Conservation (phyloP, 2,888 invertebrate species). For the Phaedon cochleariae region DNA sequence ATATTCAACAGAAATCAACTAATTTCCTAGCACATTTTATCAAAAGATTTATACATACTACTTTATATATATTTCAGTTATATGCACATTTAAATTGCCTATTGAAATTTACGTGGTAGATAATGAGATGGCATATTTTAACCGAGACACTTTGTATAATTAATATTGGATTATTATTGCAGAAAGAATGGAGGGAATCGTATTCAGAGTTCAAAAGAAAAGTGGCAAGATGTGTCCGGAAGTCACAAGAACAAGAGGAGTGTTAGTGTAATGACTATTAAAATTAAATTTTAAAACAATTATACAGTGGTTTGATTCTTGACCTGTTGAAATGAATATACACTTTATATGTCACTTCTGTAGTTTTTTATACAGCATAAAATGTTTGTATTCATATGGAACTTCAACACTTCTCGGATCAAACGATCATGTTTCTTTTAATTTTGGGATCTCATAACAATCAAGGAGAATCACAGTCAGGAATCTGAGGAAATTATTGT, state of each 20-base stretch:
- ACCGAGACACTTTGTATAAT: no score
- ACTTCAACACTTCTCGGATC: constrained; percentile 45
- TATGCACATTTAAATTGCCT: no score
- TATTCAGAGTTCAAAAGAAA: constrained; percentile 97
- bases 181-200: constrained; percentile 99
- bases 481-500: constrained; percentile 32
- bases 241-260: constrained; percentile 99
- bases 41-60: no score
- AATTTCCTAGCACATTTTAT: no score
- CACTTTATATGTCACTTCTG: constrained; percentile 42
- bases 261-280: constrained; percentile 76
- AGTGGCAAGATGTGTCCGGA: constrained; percentile 97
- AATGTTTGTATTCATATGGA: constrained; percentile 28
- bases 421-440: constrained; percentile 29
- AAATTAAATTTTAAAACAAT: constrained; percentile 40
- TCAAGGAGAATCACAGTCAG: constrained; percentile 32
- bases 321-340: constrained; percentile 44
- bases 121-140: no score
- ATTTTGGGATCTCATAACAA: constrained; percentile 35
- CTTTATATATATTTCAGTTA: no score
- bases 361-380: constrained; percentile 43
- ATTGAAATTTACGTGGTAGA: no score
- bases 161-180: no score
- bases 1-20: no score
- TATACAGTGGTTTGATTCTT: constrained; percentile 46